Conservation (phyloP, 2,797 vertebrate genomes). For the Delichon dasypus region DNA sequence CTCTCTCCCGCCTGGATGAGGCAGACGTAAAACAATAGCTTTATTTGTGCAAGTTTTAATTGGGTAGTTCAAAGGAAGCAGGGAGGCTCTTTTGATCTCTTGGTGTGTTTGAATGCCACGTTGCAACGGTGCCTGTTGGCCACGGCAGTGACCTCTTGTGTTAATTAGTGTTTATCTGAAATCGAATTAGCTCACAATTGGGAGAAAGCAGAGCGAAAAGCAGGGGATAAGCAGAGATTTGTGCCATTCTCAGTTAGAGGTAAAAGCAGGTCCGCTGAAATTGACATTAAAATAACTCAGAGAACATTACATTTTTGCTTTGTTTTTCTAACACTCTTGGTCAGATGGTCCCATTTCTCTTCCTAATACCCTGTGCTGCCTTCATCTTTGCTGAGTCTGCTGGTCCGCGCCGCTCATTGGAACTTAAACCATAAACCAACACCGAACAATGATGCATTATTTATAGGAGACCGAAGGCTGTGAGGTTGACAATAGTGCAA, state of each 20-base stretch:
- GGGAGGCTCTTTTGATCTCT: conserved; percentile 29
- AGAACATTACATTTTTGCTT: neutral
- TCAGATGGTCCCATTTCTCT: conserved; percentile 50
- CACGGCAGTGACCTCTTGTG: conserved; percentile 39
- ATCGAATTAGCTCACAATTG: conserved; percentile 42
- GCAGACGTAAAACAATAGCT: conserved; percentile 58
- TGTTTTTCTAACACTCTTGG: conserved; percentile 28
- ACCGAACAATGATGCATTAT: conserved; percentile 59
- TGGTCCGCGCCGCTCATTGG: neutral
- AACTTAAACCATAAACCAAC: conserved; percentile 62
- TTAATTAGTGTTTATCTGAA: conserved; percentile 67
- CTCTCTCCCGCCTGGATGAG: neutral
- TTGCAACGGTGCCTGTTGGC: conserved; percentile 41
- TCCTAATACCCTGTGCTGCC: conserved; percentile 25
- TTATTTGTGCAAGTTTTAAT: conserved; percentile 65
- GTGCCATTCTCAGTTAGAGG: neutral
- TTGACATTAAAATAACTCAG: neutral
- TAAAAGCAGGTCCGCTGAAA: neutral
- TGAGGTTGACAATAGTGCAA: conserved; percentile 32
- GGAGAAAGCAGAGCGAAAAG: conserved; percentile 33
- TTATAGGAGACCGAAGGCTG: conserved; percentile 54
- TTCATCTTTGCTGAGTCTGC: conserved; percentile 62
- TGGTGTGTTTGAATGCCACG: conserved; percentile 7
- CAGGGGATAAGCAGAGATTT: conserved; percentile 9
- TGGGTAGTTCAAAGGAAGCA: conserved; percentile 55